Evolutionary conservation across 1,140 invertebrate genomes (phyloP).

Genomic region (Battus philenor): DNA sequence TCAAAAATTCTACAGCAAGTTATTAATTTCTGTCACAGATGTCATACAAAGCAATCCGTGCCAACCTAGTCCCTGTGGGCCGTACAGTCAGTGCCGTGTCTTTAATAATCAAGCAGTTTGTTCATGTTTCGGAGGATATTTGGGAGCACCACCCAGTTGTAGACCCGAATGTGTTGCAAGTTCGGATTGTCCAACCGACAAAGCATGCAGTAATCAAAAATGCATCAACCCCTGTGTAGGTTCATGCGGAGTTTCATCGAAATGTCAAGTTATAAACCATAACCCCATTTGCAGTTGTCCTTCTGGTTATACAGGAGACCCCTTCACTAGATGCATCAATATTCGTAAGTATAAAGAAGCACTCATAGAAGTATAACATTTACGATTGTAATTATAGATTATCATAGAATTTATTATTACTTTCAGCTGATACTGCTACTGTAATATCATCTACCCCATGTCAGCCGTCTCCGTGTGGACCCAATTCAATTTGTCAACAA

Average conservation of each 20-base stretch:
- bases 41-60: constrained; percentile 68
- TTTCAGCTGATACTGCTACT: constrained; percentile 30
- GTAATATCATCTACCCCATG: constrained; percentile 79
- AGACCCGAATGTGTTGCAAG: constrained; percentile 78
- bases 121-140: constrained; percentile 78
- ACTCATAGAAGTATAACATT: no score
- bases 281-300: constrained; percentile 81
- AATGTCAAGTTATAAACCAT: constrained; percentile 81
- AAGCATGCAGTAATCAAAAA: constrained; percentile 79
- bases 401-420: no score
- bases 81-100: constrained; percentile 78
- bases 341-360: constrained; percentile 73
- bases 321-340: constrained; percentile 77
- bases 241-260: constrained; percentile 78
- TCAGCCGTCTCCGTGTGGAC: constrained; percentile 82
- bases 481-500: constrained; percentile 84
- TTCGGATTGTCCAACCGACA: constrained; percentile 76
- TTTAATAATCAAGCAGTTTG: constrained; percentile 79
- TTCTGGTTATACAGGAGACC: constrained; percentile 78
- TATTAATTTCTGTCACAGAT: no score
- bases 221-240: constrained; percentile 80
- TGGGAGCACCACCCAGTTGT: constrained; percentile 79
- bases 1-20: no score
- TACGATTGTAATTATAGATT: no score
- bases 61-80: constrained; percentile 78